A percentile compares a stretch with the other conserved stretches of the same genome.
Conservation (phyloP, 2,113 vertebrate species). For the Asarcornis scutulata region DNA sequence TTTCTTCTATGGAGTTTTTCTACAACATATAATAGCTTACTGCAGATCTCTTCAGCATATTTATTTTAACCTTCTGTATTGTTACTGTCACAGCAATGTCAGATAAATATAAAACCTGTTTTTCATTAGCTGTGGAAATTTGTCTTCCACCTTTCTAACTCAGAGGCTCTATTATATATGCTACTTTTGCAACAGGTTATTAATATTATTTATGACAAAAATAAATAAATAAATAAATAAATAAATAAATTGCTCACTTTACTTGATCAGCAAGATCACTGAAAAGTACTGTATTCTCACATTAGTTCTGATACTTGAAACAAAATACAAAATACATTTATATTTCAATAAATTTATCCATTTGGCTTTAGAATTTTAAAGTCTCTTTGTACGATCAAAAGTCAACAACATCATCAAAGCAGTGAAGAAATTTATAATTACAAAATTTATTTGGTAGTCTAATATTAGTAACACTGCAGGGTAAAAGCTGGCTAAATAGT, state of each 20-base stretch:
- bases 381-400: neutral
- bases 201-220: neutral
- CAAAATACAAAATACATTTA: neutral
- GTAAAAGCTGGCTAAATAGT: neutral
- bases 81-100: neutral
- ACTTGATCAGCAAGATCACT: neutral
- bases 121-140: neutral
- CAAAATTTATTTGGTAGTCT: neutral
- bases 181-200: neutral
- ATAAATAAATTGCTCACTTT: neutral
- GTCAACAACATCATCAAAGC: neutral
- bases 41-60: neutral
- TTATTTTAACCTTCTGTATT: neutral
- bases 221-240: neutral
- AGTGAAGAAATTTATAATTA: neutral
- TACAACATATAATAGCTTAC: neutral
- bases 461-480: neutral
- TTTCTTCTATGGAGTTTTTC: neutral
- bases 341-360: neutral
- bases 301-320: neutral
- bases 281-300: neutral
- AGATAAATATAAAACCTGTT: neutral
- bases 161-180: neutral
- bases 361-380: neutral
- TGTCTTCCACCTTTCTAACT: neutral